Conservation (phyloP, 2,797 vertebrate species). For the Sciaenops ocellatus region DNA sequence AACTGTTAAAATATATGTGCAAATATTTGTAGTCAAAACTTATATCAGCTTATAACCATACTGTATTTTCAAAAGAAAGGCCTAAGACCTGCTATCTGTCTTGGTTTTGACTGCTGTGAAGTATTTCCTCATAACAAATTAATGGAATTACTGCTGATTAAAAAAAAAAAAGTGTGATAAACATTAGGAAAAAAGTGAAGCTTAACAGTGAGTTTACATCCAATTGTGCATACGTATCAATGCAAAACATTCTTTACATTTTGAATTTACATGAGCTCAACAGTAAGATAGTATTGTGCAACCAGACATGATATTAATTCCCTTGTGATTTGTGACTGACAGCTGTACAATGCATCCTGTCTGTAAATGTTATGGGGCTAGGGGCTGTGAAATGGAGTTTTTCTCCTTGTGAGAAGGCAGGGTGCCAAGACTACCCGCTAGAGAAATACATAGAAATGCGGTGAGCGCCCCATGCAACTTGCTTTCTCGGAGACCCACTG, state of each 20-base stretch:
- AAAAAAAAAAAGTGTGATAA: no score
- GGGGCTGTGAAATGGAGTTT: slow-evolving; percentile 56
- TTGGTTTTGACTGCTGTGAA: not conserved
- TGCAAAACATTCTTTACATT: slow-evolving; percentile 9
- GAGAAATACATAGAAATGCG: slow-evolving; percentile 59
- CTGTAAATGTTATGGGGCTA: slow-evolving; percentile 40
- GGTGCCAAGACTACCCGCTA: slow-evolving; percentile 39
- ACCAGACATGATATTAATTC: slow-evolving; percentile 34
- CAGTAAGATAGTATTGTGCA: not conserved
- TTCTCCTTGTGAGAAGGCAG: slow-evolving; percentile 47
- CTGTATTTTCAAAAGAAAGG: not conserved
- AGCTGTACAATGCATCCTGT: slow-evolving; percentile 39
- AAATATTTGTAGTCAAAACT: not conserved
- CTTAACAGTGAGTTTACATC: not conserved
- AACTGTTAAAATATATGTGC: not conserved
- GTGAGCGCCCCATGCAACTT: slow-evolving; percentile 45
- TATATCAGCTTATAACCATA: not conserved
- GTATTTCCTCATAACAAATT: not conserved
- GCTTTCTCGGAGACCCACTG: slow-evolving; percentile 51
- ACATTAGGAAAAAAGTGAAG: not conserved
- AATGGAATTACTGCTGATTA: no score
- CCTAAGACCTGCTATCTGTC: not conserved
- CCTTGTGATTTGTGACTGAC: slow-evolving; percentile 55
- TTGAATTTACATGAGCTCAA: slow-evolving; percentile 19
- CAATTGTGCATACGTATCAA: not conserved